A percentile compares a stretch with the other conserved stretches of the same genome.
Conservation (phyloP, 1,140 invertebrate species). For the Dolichoris vasculosae region DNA sequence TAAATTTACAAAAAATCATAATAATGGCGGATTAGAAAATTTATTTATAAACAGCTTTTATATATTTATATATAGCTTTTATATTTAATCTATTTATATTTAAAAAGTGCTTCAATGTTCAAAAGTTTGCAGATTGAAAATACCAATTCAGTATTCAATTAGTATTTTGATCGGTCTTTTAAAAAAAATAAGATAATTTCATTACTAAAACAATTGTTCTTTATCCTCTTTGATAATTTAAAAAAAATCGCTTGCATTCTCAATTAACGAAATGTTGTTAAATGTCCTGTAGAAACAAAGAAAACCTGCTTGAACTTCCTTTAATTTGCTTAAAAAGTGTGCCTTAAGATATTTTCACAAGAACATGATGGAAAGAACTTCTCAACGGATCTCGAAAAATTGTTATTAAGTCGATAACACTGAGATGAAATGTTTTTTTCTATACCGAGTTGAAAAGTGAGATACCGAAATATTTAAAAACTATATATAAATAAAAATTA, state of each 20-base stretch:
- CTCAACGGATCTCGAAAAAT: constrained; percentile 27
- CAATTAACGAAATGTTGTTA: constrained; percentile 39
- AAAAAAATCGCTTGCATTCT: constrained; percentile 55
- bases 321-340: constrained; percentile 39
- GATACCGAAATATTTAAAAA: constrained; percentile 5
- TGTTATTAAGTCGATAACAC: constrained; percentile 31
- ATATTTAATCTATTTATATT: constrained; percentile 23
- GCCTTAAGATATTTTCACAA: constrained; percentile 10
- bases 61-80: constrained; percentile 38
- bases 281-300: constrained; percentile 35
- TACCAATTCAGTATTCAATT: constrained; percentile 33
- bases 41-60: constrained; percentile 1
- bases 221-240: constrained; percentile 18
- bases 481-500: background rate
- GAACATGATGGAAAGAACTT: background rate
- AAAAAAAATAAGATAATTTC: constrained; percentile 34
- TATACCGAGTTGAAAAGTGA: background rate
- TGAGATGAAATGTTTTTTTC: constrained; percentile 35
- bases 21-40: background rate
- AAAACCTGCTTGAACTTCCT: constrained; percentile 47
- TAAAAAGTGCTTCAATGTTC: constrained; percentile 37
- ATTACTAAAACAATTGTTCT: constrained; percentile 33
- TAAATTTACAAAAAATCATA: background rate
- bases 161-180: constrained; percentile 1
- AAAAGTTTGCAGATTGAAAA: constrained; percentile 47